These are phyloP conservation scores for Potamarius usumacintae DNA, from an alignment of 2,113 vertebrate genomes.

Conservation along the genomic window DNA sequence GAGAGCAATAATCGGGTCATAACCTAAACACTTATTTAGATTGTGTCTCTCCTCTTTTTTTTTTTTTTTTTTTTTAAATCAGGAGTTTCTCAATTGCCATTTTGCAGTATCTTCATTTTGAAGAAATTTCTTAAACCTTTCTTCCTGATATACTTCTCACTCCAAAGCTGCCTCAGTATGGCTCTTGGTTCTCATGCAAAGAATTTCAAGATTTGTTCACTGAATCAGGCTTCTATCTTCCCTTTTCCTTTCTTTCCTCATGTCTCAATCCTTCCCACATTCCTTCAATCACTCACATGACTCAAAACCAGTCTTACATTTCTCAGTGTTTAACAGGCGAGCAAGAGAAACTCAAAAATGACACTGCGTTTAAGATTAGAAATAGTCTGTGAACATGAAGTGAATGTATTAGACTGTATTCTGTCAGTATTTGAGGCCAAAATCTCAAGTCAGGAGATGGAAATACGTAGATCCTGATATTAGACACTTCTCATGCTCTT, in stretches of 20 bases:
- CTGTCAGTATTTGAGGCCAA: neutral
- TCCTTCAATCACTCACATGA: neutral
- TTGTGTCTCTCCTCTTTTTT: neutral
- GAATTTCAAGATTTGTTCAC: constrained; percentile 61
- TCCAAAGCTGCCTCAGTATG: constrained; percentile 36
- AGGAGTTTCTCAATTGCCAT: neutral
- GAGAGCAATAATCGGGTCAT: neutral
- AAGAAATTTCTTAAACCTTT: constrained; percentile 7
- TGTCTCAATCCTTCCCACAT: neutral
- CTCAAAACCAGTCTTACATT: neutral
- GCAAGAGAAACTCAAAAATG: neutral
- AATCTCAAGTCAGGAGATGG: neutral
- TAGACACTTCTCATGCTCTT: neutral
- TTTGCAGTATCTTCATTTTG: neutral
- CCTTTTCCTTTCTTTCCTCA: neutral
- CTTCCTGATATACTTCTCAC: constrained; percentile 34
- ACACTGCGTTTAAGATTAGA: neutral
- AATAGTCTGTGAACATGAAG: neutral
- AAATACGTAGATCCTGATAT: neutral
- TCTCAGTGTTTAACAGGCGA: neutral
- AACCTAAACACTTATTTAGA: neutral
- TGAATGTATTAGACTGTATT: neutral
- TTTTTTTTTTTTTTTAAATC: neutral
- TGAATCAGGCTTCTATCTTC: constrained; percentile 56
- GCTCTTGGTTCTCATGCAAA: constrained; percentile 66